These are phyloP conservation scores for Lepus timidus DNA, from an alignment of 2,113 vertebrate genomes.

Conservation along the genomic window DNA sequence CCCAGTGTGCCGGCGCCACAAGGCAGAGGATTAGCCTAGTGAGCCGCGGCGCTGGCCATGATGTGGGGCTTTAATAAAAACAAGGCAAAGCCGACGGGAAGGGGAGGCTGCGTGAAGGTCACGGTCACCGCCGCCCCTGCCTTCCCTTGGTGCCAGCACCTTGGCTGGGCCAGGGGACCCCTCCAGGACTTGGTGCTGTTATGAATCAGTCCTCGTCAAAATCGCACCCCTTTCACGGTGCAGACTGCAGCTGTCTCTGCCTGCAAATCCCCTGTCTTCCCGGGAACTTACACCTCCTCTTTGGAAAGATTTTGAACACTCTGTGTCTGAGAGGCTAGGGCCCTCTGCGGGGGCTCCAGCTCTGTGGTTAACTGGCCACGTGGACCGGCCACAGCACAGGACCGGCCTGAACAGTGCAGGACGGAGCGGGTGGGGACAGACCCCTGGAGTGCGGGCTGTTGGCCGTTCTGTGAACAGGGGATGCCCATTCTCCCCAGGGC, in stretches of 20 bases:
- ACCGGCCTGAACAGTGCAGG: fast-evolving
- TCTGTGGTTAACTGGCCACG: fast-evolving
- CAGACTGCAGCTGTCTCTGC: not conserved
- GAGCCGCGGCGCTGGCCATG: not conserved
- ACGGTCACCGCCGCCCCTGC: not conserved
- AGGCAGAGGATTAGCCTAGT: no score
- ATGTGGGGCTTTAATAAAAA: constrained; percentile 67
- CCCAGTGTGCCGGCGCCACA: no score
- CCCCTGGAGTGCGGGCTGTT: not conserved
- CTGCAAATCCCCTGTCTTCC: not conserved
- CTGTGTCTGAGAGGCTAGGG: not conserved
- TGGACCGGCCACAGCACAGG: not conserved
- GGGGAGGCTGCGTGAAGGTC: constrained; percentile 17
- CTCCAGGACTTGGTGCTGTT: not conserved
- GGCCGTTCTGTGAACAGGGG: not conserved
- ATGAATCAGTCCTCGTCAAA: not conserved
- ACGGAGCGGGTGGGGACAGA: not conserved
- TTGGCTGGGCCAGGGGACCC: not conserved
- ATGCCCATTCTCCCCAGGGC: no score
- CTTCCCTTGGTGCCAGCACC: not conserved
- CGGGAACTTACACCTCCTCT: not conserved
- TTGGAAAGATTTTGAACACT: not conserved
- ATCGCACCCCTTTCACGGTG: fast-evolving
- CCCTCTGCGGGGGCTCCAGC: not conserved
- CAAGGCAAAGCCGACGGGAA: not conserved